These are phyloP conservation scores for Xenus cinereus DNA, from an alignment of 2,113 vertebrate genomes.

Conservation along the genomic window DNA sequence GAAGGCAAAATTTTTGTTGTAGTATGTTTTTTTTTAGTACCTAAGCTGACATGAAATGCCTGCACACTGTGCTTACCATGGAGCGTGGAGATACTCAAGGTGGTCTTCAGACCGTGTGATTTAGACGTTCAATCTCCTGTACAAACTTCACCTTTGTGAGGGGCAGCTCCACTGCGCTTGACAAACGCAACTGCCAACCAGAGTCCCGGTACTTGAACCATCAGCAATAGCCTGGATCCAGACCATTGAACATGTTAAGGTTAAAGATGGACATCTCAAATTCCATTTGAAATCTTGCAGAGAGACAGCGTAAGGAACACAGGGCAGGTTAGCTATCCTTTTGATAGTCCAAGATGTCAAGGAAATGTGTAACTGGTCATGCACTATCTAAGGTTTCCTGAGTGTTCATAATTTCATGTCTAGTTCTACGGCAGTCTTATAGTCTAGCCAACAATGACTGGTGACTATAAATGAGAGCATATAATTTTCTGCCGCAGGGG, in stretches of 20 bases:
- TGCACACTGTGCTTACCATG: not conserved
- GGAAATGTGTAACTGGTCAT: not conserved
- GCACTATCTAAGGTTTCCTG: accelerated
- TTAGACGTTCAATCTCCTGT: not conserved
- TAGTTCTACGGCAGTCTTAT: not conserved
- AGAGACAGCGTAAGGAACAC: not conserved
- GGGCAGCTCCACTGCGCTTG: not conserved
- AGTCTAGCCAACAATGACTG: not conserved
- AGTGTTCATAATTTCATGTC: not conserved
- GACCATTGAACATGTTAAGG: not conserved
- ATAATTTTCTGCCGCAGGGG: not conserved
- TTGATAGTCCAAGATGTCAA: not conserved
- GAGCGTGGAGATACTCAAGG: not conserved
- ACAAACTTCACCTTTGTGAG: not conserved
- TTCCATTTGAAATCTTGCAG: not conserved
- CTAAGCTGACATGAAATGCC: not conserved
- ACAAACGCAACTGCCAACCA: not conserved
- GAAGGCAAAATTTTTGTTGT: not conserved
- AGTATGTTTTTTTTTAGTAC: not conserved
- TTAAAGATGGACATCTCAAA: not conserved
- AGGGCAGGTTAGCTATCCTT: not conserved
- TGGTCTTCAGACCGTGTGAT: not conserved
- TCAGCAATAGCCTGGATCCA: not conserved
- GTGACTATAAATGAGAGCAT: not conserved
- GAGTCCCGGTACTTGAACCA: not conserved